These are phyloP conservation scores for Hypotaenidia okinawae DNA, from an alignment of 2,797 vertebrate genomes.

Conservation along the genomic window DNA sequence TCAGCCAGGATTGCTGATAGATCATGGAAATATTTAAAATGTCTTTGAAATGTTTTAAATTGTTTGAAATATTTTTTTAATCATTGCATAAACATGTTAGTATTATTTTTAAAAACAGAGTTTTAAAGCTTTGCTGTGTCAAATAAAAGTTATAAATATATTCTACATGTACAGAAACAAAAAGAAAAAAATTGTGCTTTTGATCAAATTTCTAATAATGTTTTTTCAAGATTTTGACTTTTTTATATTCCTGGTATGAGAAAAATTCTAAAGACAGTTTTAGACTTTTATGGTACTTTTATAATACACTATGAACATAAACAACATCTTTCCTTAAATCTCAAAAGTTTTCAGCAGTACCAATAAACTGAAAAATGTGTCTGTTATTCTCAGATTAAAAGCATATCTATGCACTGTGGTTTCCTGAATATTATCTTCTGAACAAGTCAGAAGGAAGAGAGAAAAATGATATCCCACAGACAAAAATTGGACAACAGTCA, in stretches of 20 bases:
- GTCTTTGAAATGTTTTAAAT: background rate
- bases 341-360: background rate
- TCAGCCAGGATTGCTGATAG: no score
- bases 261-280: background rate
- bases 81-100: background rate
- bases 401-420: background rate
- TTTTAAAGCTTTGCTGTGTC: background rate
- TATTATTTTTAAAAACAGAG: background rate
- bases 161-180: background rate
- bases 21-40: background rate
- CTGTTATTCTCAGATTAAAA: background rate
- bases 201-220: background rate
- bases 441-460: background rate
- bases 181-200: background rate
- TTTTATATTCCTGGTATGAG: background rate
- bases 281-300: background rate
- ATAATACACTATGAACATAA: background rate
- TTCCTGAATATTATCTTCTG: background rate
- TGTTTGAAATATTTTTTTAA: background rate
- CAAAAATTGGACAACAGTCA: background rate
- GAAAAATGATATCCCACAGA: background rate
- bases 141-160: background rate
- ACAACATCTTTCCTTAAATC: background rate
- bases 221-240: background rate
- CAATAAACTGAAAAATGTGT: background rate